Base-by-base conservation (phyloP, 2,113 vertebrate genomes). In the Apeltes quadracus region DNA sequence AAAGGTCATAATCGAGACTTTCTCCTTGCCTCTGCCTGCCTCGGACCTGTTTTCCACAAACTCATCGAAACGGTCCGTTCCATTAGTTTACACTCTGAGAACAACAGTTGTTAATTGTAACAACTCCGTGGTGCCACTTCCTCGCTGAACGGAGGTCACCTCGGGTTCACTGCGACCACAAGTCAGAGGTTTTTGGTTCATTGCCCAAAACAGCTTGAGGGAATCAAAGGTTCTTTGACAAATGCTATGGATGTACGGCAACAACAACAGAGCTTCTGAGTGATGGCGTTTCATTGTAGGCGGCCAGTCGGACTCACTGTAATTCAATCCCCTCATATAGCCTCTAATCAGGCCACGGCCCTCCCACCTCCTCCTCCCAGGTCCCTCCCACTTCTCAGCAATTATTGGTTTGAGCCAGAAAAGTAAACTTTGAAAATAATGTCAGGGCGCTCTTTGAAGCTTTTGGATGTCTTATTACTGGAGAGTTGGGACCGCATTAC, bases 401-500 rank as follows among this genome's bases (percentile, higher is more conserved):
- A 25, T 39, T 48, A 51, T 20, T 58, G 59, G 36, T 70, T 27
- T 5, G 7, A 32, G 38, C 20, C 15, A 53, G 22, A 58, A 46
- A 67, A 62, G 38, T 44, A 44, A 44, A 14, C 43, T 0, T 13
- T 10, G 11, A 27, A 27, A 48, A 54, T 34, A 9, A 56, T 59
- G 59, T 64, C 23, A 61, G 7, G 44, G 11, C 22, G 25, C 22
- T 41, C 27, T 61, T 41, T 41, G 61, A 69, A 69, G 57, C 61
- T 44, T 44, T 50, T 46, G 54, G 50, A 53, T 48, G 44, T 57
- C 16, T 29, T 64, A 29, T 78, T 75, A 41, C 78, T 74, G 25
- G 48, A 27, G 27, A 73, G 14, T 46, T 67, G 74, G 50, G 7
- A 59, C 62, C 13, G 32, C 58, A 68, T 77, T 54, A 62, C 20